phyloP scores from a whole-genome alignment of 1,140 invertebrate genomes.

The Potamilus streckersoni region DNA sequence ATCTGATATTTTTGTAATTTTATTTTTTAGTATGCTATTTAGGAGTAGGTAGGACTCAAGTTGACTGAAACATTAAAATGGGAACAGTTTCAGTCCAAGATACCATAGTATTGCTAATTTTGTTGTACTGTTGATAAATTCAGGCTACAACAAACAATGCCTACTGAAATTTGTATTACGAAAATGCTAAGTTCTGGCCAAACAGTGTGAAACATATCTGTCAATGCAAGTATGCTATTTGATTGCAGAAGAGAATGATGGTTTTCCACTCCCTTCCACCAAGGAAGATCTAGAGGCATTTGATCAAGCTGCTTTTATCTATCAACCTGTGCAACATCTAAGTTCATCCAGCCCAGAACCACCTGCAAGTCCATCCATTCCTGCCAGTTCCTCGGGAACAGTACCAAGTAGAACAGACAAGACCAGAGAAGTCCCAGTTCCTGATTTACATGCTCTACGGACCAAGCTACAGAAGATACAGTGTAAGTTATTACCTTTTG shows the following conservation, averaged over 20 bases:
- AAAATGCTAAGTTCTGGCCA: too few relatives aligned
- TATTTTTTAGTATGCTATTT: too few relatives aligned
- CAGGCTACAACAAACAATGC: too few relatives aligned
- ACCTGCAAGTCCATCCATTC: not conserved
- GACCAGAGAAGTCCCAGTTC: not conserved
- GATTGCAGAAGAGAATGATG: slow-evolving; percentile 33
- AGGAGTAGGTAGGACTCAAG: too few relatives aligned
- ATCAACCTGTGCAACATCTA: not conserved
- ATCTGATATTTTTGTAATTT: too few relatives aligned
- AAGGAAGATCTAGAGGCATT: slow-evolving; percentile 27
- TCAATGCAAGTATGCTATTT: not conserved
- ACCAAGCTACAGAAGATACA: slow-evolving; percentile 29
- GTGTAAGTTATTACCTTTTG: slow-evolving; percentile 1
- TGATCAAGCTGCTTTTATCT: slow-evolving; percentile 28
- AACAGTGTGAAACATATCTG: not conserved
- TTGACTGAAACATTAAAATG: too few relatives aligned
- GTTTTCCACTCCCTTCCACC: slow-evolving; percentile 31
- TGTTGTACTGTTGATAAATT: too few relatives aligned
- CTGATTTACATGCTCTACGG: slow-evolving; percentile 17
- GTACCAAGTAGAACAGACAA: too few relatives aligned
- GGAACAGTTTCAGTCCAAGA: too few relatives aligned
- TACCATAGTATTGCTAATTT: too few relatives aligned
- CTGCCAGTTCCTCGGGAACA: too few relatives aligned
- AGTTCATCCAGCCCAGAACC: not conserved
- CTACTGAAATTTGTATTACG: too few relatives aligned